Evolutionary conservation across 2,113 vertebrate genomes (phyloP), one percentile per base, ranked within the genome.

Genomic region (Ciconia boyciana): DNA sequence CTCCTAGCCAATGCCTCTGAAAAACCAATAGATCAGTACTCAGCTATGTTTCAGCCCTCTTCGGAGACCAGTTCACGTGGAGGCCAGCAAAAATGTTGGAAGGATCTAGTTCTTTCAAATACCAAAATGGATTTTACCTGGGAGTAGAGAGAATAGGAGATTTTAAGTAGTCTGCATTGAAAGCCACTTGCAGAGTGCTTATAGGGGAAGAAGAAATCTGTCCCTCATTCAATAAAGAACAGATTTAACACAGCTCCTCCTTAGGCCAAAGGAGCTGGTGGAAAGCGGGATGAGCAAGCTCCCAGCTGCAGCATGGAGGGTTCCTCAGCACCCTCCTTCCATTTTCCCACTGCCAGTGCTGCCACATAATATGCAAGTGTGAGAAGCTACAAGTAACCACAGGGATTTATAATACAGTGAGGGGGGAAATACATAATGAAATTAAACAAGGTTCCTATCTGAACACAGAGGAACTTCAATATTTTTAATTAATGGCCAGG

Each of bases 401-500:
- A 54, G 17, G 26, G 43, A 70, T 90, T 83, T 92, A 58, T 46
- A 85, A 62, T 24, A 84, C 28, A 77, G 46, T 2, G 22, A 70
- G 16, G 10, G 79, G 34, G 34, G 65, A 90, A 95, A 64, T 64
- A 39, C 48, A 44, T 62, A 75, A 86, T 70, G 11, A 90, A 96
- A 94, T 92, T 44, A 92, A 96, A 92, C 46, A 70, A 78, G 16
- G 18, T 78, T 95, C 48, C 76, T 76, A 48, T 80, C 39, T 81
- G n/a, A 93, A 85, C 68, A 93, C 57, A 87, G 41, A 93, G 57
- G 82, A 89, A 51, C 48, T 62, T 83, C 76, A 87, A 5, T 46
- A 78, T 87, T 89, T 93, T 65, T 89, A 91, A 92, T 90, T 93
- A 94, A 84, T 84, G 76, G 51, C 76, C 69, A 92, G 46, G 51